Conservation (phyloP, 53 echinoderm and acorn worm species). For the Paracentrotus lividus region DNA sequence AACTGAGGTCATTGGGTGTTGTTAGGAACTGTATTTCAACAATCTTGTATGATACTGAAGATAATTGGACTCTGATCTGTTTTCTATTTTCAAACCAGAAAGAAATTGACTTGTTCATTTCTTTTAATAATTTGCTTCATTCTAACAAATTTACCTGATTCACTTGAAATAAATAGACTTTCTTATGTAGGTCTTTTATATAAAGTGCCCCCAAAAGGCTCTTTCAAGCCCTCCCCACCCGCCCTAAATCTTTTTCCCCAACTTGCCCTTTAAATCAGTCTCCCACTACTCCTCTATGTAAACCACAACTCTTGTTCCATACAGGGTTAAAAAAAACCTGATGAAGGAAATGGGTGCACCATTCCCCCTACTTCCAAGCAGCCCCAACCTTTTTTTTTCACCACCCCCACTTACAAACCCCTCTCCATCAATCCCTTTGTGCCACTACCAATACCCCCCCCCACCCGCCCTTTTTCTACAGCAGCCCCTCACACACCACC, state of each 20-base stretch:
- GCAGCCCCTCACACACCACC: not conserved
- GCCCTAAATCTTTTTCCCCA: not conserved
- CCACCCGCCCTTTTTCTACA: too few relatives aligned
- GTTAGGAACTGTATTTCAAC: not conserved
- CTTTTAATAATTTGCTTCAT: too few relatives aligned
- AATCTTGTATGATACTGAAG: not conserved
- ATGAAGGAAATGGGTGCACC: too few relatives aligned
- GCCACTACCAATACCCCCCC: not conserved
- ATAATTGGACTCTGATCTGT: slow-evolving; percentile 5
- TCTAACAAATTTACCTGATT: too few relatives aligned
- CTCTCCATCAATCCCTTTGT: not conserved
- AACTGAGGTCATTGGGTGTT: not conserved
- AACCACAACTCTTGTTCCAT: not conserved
- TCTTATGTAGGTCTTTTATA: too few relatives aligned
- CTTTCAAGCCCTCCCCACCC: too few relatives aligned
- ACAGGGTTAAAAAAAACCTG: too few relatives aligned
- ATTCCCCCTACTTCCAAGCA: not conserved
- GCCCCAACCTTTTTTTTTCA: not conserved
- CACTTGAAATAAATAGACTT: too few relatives aligned
- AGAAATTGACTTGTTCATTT: too few relatives aligned
- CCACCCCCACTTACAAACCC: not conserved
- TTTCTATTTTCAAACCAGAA: not conserved
- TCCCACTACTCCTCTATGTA: not conserved
- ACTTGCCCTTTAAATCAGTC: not conserved
- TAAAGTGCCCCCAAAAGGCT: too few relatives aligned